Conservation (phyloP, 2,797 vertebrate genomes). For the Anas bernieri region DNA sequence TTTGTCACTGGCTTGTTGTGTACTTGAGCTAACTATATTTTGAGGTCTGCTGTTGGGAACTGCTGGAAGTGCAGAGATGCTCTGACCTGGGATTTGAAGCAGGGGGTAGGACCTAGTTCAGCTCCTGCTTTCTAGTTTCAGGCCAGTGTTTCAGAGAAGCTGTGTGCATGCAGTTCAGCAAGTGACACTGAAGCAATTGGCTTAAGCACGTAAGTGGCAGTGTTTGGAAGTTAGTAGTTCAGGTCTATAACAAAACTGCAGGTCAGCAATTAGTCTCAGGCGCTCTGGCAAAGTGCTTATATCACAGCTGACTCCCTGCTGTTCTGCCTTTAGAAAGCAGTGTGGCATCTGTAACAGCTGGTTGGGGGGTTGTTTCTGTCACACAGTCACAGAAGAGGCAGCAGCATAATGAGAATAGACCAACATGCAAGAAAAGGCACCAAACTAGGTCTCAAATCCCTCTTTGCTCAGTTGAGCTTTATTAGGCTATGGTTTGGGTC, state of each 20-base stretch:
- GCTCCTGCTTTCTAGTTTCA: not conserved
- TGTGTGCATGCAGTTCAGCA: not conserved
- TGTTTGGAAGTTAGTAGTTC: not conserved
- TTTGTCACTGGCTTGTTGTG: not conserved
- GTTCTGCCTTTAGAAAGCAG: not conserved
- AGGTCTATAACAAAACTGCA: not conserved
- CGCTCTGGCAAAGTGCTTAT: not conserved
- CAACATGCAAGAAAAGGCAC: too few relatives aligned
- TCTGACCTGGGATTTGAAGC: not conserved
- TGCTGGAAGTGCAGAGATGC: not conserved
- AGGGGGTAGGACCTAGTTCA: not conserved
- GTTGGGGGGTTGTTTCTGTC: not conserved
- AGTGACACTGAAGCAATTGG: not conserved
- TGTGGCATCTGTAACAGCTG: not conserved
- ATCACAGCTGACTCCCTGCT: not conserved
- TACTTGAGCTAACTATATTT: not conserved
- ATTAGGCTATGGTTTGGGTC: not conserved
- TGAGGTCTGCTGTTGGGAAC: not conserved
- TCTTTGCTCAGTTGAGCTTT: not conserved
- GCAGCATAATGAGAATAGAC: not conserved
- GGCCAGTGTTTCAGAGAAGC: not conserved
- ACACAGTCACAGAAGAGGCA: not conserved
- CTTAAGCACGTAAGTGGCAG: not conserved
- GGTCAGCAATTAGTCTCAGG: not conserved
- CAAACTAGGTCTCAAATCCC: not conserved